These are phyloP conservation scores for Trachemys scripta DNA, from an alignment of 2,113 vertebrate genomes.

Conservation along the genomic window DNA sequence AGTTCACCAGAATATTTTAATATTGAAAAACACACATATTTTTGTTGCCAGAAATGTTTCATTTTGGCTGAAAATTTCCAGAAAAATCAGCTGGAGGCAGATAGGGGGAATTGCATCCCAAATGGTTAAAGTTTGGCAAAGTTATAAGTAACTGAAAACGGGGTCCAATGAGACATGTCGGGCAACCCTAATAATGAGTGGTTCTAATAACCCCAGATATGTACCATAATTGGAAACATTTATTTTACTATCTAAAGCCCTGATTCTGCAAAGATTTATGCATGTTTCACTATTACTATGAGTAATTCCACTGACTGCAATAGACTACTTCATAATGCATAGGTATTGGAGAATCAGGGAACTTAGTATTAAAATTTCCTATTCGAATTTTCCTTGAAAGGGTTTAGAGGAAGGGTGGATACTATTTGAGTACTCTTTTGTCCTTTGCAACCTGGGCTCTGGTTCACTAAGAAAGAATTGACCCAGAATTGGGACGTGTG, in stretches of 20 bases:
- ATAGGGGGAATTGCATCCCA: background rate
- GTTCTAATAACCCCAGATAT: background rate
- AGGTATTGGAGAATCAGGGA: background rate
- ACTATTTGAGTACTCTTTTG: slow-evolving; percentile 56
- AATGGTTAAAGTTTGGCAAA: background rate
- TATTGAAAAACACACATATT: background rate
- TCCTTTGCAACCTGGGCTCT: slow-evolving; percentile 61
- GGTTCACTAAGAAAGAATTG: slow-evolving; percentile 56
- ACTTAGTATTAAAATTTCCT: background rate
- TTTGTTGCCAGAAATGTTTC: background rate
- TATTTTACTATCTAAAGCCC: background rate
- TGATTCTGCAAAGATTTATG: background rate
- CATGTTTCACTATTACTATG: background rate
- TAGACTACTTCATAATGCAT: background rate
- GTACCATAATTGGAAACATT: background rate
- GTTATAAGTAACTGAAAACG: background rate
- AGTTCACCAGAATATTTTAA: background rate
- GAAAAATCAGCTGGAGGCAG: background rate
- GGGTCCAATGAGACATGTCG: background rate
- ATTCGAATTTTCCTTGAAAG: background rate
- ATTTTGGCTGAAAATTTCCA: background rate
- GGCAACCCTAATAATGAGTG: background rate
- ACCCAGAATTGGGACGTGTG: slow-evolving; percentile 48
- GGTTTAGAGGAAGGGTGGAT: slow-evolving; percentile 40
- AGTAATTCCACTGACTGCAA: background rate